phyloP scores from a whole-genome alignment of 2,888 invertebrate genomes.

The Luperina nickerlii region DNA sequence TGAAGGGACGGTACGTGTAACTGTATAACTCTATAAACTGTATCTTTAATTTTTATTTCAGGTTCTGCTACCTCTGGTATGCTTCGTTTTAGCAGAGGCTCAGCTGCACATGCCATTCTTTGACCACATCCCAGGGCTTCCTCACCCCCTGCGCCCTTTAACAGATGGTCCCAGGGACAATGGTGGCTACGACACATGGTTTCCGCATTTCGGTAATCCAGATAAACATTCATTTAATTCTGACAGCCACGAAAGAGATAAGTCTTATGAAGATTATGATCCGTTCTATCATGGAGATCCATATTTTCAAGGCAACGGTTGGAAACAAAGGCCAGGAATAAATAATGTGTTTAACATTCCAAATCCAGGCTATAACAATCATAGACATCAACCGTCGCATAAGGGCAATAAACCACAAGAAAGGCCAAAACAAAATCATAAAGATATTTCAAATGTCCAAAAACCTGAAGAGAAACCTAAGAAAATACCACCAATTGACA shows the following conservation, averaged over 20 bases:
- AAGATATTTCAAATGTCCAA: neutral
- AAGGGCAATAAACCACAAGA: neutral
- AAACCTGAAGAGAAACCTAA: slow-evolving; percentile 1
- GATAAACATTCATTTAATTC: slow-evolving; percentile 13
- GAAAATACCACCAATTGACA: neutral
- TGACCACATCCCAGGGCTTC: slow-evolving; percentile 16
- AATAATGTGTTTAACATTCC: slow-evolving; percentile 40
- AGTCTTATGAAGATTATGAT: slow-evolving; percentile 14
- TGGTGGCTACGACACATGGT: slow-evolving; percentile 26
- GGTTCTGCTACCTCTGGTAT: slow-evolving; percentile 51
- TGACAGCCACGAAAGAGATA: slow-evolving; percentile 17
- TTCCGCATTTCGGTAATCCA: slow-evolving; percentile 30
- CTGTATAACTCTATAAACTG: neutral
- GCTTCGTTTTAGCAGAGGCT: slow-evolving; percentile 31
- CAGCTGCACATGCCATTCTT: slow-evolving; percentile 16
- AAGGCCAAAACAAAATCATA: slow-evolving; percentile 1
- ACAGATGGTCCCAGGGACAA: neutral
- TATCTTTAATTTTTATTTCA: slow-evolving; percentile 42
- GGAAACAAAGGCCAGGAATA: slow-evolving; percentile 35
- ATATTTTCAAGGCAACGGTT: slow-evolving; percentile 4
- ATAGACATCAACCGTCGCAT: neutral
- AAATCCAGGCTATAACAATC: neutral
- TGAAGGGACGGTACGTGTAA: slow-evolving; percentile 10
- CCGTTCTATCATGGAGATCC: slow-evolving; percentile 24
- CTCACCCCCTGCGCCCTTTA: neutral